Conservation (phyloP, 2,888 invertebrate species). For the Cartodere bifasciata region DNA sequence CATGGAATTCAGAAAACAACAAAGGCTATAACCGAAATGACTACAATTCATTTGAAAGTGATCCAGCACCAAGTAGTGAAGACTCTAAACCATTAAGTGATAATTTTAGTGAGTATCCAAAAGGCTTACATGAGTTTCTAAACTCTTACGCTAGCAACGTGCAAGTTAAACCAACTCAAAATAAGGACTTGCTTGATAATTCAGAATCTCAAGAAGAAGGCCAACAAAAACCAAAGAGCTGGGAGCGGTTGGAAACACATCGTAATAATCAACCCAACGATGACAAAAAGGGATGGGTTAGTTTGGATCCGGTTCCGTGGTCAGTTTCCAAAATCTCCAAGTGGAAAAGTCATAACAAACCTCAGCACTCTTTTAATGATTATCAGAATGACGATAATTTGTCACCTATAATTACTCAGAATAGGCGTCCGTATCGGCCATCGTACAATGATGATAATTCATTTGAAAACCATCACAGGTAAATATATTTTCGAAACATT, state of each 20-base stretch:
- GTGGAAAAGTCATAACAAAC: slow-evolving; percentile 53
- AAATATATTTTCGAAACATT: too few relatives aligned
- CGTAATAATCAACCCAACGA: slow-evolving; percentile 49
- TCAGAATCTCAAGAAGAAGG: slow-evolving; percentile 8
- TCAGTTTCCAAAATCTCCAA: slow-evolving; percentile 68
- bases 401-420: too few relatives aligned
- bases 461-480: too few relatives aligned
- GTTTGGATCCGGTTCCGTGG: slow-evolving; percentile 66
- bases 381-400: too few relatives aligned
- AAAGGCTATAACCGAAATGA: too few relatives aligned
- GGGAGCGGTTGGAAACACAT: slow-evolving; percentile 41
- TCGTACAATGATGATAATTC: too few relatives aligned
- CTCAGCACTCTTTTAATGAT: too few relatives aligned
- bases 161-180: slow-evolving; percentile 6
- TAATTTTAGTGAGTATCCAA: slow-evolving; percentile 21
- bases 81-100: slow-evolving; percentile 12
- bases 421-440: too few relatives aligned
- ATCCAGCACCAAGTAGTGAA: slow-evolving; percentile 6
- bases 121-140: slow-evolving; percentile 46
- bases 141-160: slow-evolving; percentile 38
- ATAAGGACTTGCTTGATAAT: slow-evolving; percentile 5
- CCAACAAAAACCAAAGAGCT: slow-evolving; percentile 35
- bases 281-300: slow-evolving; percentile 65
- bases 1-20: slow-evolving; percentile 16
- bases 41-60: too few relatives aligned